These are phyloP conservation scores for Drosophila yooni DNA, from an alignment of 2,888 invertebrate species.

Conservation along the genomic window DNA sequence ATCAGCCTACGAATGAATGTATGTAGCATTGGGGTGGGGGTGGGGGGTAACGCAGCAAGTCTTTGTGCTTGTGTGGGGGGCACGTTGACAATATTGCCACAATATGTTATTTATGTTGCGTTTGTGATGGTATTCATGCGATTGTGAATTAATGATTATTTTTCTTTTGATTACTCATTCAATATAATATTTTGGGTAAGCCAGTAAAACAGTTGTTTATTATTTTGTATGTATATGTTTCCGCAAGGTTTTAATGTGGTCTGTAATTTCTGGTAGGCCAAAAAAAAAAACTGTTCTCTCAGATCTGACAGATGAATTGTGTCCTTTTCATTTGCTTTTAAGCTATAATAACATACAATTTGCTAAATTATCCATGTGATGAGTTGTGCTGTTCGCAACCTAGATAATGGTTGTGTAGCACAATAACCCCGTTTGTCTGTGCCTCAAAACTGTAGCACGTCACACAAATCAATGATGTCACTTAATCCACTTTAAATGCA, in stretches of 20 bases:
- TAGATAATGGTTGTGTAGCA: constrained; percentile 8
- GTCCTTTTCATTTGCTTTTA: background rate
- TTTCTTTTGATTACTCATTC: background rate
- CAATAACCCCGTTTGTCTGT: constrained; percentile 38
- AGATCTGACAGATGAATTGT: too few relatives aligned
- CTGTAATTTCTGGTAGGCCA: background rate
- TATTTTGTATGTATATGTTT: background rate
- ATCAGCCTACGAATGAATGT: background rate
- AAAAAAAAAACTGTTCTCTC: background rate
- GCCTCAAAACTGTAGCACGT: constrained; percentile 49
- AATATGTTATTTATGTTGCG: constrained; percentile 2
- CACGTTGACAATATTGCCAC: constrained; percentile 10
- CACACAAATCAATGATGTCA: constrained; percentile 72
- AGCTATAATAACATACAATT: background rate
- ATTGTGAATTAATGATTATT: constrained; percentile 1
- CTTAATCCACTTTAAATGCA: constrained; percentile 53
- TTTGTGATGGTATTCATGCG: background rate
- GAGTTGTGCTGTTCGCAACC: constrained; percentile 1
- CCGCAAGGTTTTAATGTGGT: background rate
- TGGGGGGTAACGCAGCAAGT: background rate
- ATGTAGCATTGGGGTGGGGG: background rate
- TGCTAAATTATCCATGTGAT: background rate
- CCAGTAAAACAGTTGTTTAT: background rate
- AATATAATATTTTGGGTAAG: background rate
- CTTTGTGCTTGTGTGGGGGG: background rate